Base-by-base conservation (phyloP, 2,888 invertebrate species). In the Clitarchus hookeri region DNA sequence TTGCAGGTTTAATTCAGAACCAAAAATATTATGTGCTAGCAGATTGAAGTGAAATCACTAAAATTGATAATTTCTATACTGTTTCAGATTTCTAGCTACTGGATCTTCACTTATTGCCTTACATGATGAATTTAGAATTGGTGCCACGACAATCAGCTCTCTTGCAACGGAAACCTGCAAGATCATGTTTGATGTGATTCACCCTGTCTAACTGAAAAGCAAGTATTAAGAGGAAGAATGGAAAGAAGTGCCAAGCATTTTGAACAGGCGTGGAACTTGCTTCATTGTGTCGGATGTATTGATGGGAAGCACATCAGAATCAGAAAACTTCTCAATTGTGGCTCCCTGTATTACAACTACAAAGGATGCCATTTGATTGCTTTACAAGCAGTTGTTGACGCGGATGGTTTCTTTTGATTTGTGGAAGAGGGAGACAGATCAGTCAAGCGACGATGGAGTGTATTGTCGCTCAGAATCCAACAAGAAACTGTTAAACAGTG, bases 301-400 rank as follows among this genome's bases (percentile, higher is more conserved):
- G 48, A 48, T 8, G 48, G 48, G 16, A 48, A 48, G 6, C 48
- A 48, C 8, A 48, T 8, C 48, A 48, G 2, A 8, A 79, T 27
- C 12, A 79, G n/a, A 13, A 79, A 79, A 79, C 79, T 23, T 79
- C 79, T n/a, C 23, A 79, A 79, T 27, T n/a, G 23, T 27, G 79
- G 79, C 79, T 79, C 79, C 26, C 79, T n/a, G 79, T 79, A n/a
- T n/a, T 79, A n/a, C 79, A n/a, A 79, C 27, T n/a, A n/a, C 79
- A 79, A 79, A 79, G 25, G 79, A n/a, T n/a, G 13, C 13, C 23
- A 79, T n/a, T 79, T n/a, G 4, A n/a, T 79, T 79, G n/a, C 23
- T 26, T 27, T n/a, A 79, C 79, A 79, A 79, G 79, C 23, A 26
- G 23, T 79, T n/a, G 79, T 79, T 26, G 79, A n/a, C 23, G 23